Evolutionary conservation across 2,113 vertebrate genomes (phyloP), one percentile per base, ranked within the genome.

Genomic region (Sitta europaea): DNA sequence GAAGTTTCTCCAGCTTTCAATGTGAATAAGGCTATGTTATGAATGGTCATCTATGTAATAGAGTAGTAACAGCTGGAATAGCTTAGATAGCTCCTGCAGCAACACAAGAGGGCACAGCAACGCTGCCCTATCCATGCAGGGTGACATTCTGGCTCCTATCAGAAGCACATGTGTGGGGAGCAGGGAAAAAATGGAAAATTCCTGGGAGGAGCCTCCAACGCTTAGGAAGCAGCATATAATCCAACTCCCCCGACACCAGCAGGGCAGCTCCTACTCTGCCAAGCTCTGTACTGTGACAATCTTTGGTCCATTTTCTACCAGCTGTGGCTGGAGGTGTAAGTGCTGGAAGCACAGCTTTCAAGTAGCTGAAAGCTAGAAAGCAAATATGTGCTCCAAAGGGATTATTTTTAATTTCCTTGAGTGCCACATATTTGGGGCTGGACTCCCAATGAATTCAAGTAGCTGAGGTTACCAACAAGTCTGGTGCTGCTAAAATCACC

Each of bases 311-410:
- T 94, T 86, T 96, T 88, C 75, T 51, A 51, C 33, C 74, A 62
- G 23, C 75, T 54, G 74, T 40, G 70, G 87, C 74, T 81, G 71
- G 58, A 96, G 66, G 42, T 63, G 19, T 36, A 92, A 94, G 86
- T 68, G 79, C 75, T 76, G 42, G 45, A 90, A 93, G 67, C 22
- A n/a, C 31, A 91, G 71, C 78, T 94, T 80, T 88, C 59, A 88
- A 88, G 67, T 17, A 92, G 68, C 67, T 77, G 65, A 72, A 63
- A 94, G 73, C 92, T 86, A 83, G 92, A 91, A 94, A 96, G 94
- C 77, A 87, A 88, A 68, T 4, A 48, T 1, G 21, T 20, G n/a
- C 43, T 94, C 72, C 82, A 77, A 86, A 76, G 51, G 42, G 62
- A 86, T 80, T 14, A 6, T 62, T 55, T 93, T 86, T 40, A 54